Conservation (phyloP, 35 echinoderm and acorn worm species). For the Stichopus chloronotus region DNA sequence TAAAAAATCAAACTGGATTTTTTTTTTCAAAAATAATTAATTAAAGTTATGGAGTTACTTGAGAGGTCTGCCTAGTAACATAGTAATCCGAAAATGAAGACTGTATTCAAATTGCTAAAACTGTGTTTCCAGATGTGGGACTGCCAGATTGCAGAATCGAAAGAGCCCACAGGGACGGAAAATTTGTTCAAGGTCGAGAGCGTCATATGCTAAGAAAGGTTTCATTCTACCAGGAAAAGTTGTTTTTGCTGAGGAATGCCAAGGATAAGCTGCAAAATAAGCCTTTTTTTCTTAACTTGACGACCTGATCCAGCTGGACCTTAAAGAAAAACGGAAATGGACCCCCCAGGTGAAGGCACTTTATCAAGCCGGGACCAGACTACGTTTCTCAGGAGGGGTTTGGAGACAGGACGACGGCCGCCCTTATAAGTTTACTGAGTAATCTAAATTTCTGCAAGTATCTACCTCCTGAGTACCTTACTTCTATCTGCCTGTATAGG, state of each 20-base stretch:
- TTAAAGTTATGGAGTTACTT: no score
- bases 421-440: no score
- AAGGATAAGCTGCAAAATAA: background rate
- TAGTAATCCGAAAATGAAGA: background rate
- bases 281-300: background rate
- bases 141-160: background rate
- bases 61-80: no score
- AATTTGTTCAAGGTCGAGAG: background rate
- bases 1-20: no score
- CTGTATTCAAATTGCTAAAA: background rate
- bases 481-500: no score
- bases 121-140: background rate
- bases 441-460: no score
- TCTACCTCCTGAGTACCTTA: no score
- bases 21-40: no score
- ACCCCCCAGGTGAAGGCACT: slow-evolving; percentile 28
- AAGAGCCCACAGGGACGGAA: slow-evolving; percentile 23
- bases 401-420: background rate
- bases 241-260: slow-evolving; percentile 22
- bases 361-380: slow-evolving; percentile 18
- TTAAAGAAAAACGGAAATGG: slow-evolving; percentile 35
- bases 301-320: slow-evolving; percentile 28
- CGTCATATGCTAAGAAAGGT: slow-evolving; percentile 31
- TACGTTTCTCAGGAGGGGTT: background rate
- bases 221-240: slow-evolving; percentile 1